A percentile compares a stretch with the other conserved stretches of the same genome.
These are phyloP conservation scores for Heliconius sara DNA, from an alignment of 2,888 invertebrate genomes.

Conservation along the genomic window DNA sequence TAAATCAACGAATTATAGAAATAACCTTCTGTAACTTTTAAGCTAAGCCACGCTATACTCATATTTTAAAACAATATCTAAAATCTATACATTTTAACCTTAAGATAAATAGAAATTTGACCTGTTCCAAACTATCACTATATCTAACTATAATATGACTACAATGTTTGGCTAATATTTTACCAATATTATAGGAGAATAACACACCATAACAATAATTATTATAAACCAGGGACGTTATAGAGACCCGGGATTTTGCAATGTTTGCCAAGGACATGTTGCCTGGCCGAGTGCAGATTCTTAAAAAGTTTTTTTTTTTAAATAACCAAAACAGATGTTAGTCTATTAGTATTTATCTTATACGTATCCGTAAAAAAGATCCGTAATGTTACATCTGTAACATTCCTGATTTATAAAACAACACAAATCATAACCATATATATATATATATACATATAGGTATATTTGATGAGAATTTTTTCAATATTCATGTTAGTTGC, in stretches of 20 bases:
- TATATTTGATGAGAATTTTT: constrained; percentile 42
- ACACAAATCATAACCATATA: constrained; percentile 28
- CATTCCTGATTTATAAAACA: constrained; percentile 25
- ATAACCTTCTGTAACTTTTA: neutral
- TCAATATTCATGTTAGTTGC: constrained; percentile 64
- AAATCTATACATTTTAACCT: constrained; percentile 8
- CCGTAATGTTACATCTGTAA: neutral
- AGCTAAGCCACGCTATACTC: neutral
- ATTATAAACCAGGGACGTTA: constrained; percentile 9
- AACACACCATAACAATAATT: constrained; percentile 8
- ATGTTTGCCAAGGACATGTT: no score
- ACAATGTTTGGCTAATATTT: constrained; percentile 34
- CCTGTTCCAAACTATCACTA: constrained; percentile 14
- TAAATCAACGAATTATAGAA: neutral
- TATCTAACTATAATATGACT: constrained; percentile 19
- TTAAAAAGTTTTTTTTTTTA: no score
- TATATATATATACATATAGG: neutral
- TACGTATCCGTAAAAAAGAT: neutral
- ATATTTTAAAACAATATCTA: constrained; percentile 14
- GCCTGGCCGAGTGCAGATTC: no score
- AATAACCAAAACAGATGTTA: no score
- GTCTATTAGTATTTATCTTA: neutral
- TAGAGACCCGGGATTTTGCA: neutral
- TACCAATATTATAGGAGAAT: constrained; percentile 25
- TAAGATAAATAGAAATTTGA: constrained; percentile 15